These are phyloP conservation scores for Bombus superbus DNA, from an alignment of 1,140 invertebrate species.

Conservation along the genomic window DNA sequence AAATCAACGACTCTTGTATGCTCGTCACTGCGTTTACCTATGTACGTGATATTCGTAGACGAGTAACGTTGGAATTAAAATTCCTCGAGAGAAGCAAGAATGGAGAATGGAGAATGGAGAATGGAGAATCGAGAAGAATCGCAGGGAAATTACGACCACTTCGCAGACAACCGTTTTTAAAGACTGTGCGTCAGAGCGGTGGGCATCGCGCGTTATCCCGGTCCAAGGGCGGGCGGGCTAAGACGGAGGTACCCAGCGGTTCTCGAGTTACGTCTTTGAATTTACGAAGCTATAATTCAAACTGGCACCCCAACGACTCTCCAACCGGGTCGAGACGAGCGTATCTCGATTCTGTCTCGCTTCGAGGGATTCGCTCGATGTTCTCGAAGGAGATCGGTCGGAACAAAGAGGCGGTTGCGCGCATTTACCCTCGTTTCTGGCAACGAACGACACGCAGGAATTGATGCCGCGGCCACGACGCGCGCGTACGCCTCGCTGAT, in stretches of 20 bases:
- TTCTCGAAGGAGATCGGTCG: not conserved
- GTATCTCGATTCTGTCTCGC: conserved; percentile 2
- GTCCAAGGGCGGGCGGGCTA: conserved; percentile 52
- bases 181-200: not conserved
- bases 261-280: conserved; percentile 68
- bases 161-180: not conserved
- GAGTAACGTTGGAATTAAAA: too few species aligned
- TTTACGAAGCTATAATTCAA: conserved; percentile 74
- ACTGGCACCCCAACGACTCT: conserved; percentile 50
- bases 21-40: too few species aligned
- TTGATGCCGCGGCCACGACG: conserved; percentile 34
- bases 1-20: too few species aligned
- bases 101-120: too few species aligned
- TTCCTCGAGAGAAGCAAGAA: not conserved
- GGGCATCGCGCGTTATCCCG: conserved; percentile 19
- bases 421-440: conserved; percentile 41
- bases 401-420: conserved; percentile 55
- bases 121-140: too few species aligned
- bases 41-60: too few species aligned
- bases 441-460: conserved; percentile 31
- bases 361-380: not conserved
- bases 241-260: conserved; percentile 45
- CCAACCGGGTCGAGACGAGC: conserved; percentile 33
- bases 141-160: not conserved
- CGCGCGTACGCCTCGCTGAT: conserved; percentile 16